Evolutionary conservation across 1,140 invertebrate genomes (phyloP), one percentile per base, ranked within the genome.

Genomic region (Venturia canescens): DNA sequence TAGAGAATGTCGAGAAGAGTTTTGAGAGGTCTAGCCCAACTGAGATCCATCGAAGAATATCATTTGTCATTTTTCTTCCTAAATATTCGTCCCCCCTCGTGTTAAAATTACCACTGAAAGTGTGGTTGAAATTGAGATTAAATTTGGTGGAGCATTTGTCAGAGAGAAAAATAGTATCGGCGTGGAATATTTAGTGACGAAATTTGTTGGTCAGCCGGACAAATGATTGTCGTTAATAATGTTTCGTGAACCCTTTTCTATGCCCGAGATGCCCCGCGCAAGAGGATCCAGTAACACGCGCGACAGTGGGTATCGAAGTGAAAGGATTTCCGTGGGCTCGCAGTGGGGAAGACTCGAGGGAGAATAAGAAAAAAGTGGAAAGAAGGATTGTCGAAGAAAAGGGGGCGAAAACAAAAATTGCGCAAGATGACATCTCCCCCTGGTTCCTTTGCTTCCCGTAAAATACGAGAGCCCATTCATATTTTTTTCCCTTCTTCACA

Each of bases 361-460:
- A 15, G 23, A 26, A 7, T 23, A 29, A n/a, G n/a, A 69, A 69
- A 69, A 69, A 69, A 1, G 29, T 31, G 50, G 18, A 60, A 29
- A 78, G 75, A 21, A 78, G 44, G 34, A 66, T 63, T 63, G 23
- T 38, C 29, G 29, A 57, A 57, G 53, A 57, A 63, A 63, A 77
- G 60, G 53, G 29, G 29, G 50, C 21, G 29, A 63, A 77, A 57
- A 57, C 27, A 69, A 78, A 78, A 78, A 78, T 78, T 78, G 75
- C 75, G 75, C 75, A 78, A 78, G 75, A 78, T 78, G 75, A 78
- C 75, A 78, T 75, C 44, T 78, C 75, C 53, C 50, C 50, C 34
- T 60, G 75, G 75, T 63, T 78, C 63, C 57, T 66, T 38, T 29
- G 53, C 53, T 69, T 69, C 66, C 29, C 66, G 66, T 31, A 69